Percentiles rank a stretch among this genome's conserved stretches.
Evolutionary conservation across 2,113 vertebrate species (phyloP).

Genomic region (Rhea americana): DNA sequence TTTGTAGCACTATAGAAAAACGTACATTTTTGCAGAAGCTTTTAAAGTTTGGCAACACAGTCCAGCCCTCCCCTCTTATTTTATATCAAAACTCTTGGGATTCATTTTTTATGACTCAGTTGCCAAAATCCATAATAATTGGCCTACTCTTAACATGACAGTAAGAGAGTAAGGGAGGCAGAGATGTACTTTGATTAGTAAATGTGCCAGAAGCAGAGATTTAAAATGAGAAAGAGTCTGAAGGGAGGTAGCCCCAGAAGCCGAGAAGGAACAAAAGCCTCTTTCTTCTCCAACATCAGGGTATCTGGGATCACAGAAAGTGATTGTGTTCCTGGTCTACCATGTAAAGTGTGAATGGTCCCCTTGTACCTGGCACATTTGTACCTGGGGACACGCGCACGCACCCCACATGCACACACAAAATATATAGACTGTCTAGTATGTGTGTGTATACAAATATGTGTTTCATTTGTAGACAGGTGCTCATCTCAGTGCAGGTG

Average conservation of each 20-base stretch:
- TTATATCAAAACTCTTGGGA: not conserved
- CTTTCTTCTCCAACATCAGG: not conserved
- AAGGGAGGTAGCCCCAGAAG: not conserved
- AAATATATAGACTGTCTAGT: not conserved
- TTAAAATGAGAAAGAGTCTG: not conserved
- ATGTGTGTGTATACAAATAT: not conserved
- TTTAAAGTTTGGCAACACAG: conserved; percentile 1
- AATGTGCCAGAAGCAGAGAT: not conserved
- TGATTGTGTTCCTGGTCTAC: not conserved
- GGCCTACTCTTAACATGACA: not conserved
- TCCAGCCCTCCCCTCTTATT: not conserved
- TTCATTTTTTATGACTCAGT: not conserved
- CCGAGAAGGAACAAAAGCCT: not conserved
- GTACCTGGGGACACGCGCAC: not conserved
- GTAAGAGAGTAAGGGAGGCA: not conserved
- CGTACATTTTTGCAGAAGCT: not conserved
- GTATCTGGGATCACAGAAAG: not conserved
- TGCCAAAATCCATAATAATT: not conserved
- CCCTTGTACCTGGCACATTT: not conserved
- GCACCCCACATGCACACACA: not conserved
- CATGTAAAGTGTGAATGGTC: not conserved
- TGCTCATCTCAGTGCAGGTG: not conserved
- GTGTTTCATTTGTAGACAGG: not conserved
- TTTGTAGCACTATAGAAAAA: conserved; percentile 7
- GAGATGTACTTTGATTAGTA: not conserved